These are phyloP conservation scores for Aphidoletes aphidimyza DNA, from an alignment of 2,888 invertebrate genomes.

Conservation along the genomic window DNA sequence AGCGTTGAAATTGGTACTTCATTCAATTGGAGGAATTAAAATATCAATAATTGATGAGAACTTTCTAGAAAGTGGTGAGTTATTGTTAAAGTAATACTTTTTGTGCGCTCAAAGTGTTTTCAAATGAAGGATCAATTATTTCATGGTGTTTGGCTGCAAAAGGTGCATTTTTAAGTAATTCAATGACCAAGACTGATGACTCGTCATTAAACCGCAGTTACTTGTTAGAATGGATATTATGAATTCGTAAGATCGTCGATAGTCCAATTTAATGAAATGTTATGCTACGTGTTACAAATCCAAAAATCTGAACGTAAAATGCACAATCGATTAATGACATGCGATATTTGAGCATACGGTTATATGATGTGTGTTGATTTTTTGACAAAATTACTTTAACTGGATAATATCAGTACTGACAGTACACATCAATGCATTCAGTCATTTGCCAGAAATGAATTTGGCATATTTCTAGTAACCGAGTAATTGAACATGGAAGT, in stretches of 20 bases:
- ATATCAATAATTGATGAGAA: not conserved
- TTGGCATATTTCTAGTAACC: not conserved
- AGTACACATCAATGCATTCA: no score
- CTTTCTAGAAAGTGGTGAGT: not conserved
- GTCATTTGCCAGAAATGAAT: no score
- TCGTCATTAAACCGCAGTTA: no score
- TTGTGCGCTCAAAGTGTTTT: not conserved
- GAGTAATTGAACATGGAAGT: conserved; percentile 27
- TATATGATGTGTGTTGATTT: not conserved
- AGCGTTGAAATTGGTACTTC: not conserved
- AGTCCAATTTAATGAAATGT: no score
- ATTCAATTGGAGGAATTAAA: not conserved
- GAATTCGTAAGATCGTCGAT: not conserved
- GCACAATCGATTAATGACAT: not conserved
- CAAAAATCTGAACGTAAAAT: not conserved
- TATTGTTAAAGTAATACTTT: not conserved
- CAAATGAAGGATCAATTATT: not conserved
- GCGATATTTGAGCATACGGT: not conserved
- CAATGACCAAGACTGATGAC: not conserved
- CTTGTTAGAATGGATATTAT: no score
- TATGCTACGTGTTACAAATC: no score
- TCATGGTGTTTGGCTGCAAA: not conserved
- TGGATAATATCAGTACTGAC: no score
- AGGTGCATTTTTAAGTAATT: not conserved
- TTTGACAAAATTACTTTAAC: not conserved